Conservation (phyloP, 2,888 invertebrate species). For the Ectemnius lituratus region DNA sequence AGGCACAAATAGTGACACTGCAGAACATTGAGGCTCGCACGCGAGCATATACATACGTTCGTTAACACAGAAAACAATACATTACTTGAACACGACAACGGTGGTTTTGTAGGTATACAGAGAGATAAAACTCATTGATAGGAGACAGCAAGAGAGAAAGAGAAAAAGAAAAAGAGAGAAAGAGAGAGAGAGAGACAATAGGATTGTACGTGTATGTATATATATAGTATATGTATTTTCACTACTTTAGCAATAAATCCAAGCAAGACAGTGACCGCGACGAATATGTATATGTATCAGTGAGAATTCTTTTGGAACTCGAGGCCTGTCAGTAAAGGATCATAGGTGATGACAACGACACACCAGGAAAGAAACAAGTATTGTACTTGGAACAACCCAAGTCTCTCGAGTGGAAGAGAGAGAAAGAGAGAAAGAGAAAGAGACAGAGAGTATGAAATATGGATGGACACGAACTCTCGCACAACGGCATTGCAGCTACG, state of each 20-base stretch:
- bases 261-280: conserved; percentile 59
- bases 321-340: no score
- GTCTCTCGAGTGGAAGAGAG: no score
- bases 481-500: conserved; percentile 56
- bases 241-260: conserved; percentile 58
- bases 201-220: no score
- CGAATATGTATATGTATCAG: conserved; percentile 37
- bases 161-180: no score
- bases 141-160: conserved; percentile 17
- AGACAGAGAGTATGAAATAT: conserved; percentile 31
- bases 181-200: no score
- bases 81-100: conserved; percentile 52
- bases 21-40: conserved; percentile 67
- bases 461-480: conserved; percentile 46
- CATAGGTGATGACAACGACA: no score
- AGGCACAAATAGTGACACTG: conserved; percentile 66
- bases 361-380: no score
- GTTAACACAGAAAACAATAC: conserved; percentile 64
- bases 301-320: conserved; percentile 29
- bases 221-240: conserved; percentile 40
- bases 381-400: no score
- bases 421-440: neutral
- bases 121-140: conserved; percentile 45
- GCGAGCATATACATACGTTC: conserved; percentile 53
- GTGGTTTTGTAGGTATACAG: conserved; percentile 34